phyloP scores from a whole-genome alignment of 2,888 invertebrate species.

The Apotomis turbidana region DNA sequence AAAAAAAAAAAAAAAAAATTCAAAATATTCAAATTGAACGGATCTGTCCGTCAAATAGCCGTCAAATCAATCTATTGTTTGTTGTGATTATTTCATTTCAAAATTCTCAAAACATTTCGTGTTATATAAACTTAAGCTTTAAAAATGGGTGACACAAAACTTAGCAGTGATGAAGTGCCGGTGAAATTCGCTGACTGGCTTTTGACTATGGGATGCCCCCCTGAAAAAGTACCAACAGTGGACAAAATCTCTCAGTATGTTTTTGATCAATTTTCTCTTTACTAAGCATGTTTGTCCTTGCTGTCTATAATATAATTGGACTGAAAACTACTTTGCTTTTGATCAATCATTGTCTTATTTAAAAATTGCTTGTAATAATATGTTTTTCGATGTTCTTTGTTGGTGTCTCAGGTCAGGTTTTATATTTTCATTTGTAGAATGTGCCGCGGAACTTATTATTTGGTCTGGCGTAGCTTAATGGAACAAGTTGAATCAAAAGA shows the following conservation, averaged over 20 bases:
- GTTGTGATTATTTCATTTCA: slow-evolving; percentile 16
- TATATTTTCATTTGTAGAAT: slow-evolving; percentile 56
- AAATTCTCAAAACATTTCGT: neutral
- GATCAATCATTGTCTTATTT: no score
- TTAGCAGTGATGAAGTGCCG: slow-evolving; percentile 72
- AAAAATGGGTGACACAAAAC: slow-evolving; percentile 59
- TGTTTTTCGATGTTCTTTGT: no score
- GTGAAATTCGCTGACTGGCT: slow-evolving; percentile 73
- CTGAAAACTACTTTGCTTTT: no score
- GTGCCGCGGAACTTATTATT: slow-evolving; percentile 74
- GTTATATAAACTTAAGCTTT: neutral
- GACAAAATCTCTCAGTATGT: slow-evolving; percentile 72
- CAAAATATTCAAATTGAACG: slow-evolving; percentile 22
- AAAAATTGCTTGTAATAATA: no score
- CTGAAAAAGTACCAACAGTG: slow-evolving; percentile 67
- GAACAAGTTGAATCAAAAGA: slow-evolving; percentile 69
- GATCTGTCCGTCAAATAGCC: neutral
- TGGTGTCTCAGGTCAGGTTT: no score
- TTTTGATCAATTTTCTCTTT: neutral
- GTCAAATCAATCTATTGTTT: neutral
- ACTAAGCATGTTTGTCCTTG: no score
- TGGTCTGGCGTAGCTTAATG: slow-evolving; percentile 77
- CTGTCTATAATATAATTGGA: no score
- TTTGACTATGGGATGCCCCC: slow-evolving; percentile 72
- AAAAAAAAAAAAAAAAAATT: no score